Base-by-base conservation (phyloP, 2,888 invertebrate genomes). In the Cryptophagus acutangulus region DNA sequence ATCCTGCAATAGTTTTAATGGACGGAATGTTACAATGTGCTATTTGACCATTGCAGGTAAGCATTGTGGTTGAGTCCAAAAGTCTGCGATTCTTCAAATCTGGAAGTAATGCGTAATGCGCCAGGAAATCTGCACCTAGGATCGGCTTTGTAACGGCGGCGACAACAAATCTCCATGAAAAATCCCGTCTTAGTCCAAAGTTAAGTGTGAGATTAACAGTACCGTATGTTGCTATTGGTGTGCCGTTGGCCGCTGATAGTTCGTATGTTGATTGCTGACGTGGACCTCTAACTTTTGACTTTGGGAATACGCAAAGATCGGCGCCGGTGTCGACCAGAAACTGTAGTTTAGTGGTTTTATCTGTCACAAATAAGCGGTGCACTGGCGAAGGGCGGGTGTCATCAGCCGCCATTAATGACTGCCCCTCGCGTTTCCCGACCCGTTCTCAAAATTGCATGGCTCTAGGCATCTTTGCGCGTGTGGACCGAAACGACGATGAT, bases 361-460 rank as follows among this genome's bases (percentile, higher is more conserved):
- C 24, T n/a, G 24, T 20, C 6, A 20, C 24, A n/a, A 20, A 20
- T 6, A 20, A n/a, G 6, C 24, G 24, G 24, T n/a, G 24, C n/a
- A n/a, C n/a, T 20, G 24, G 24, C 6, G 24, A 20, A 39, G 39
- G 34, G 24, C 24, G n/a, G 6, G 24, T 6, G 24, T 20, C 24
- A n/a, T n/a, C n/a, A 8, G 24, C 24, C 24, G 24, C n/a, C 24
- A 20, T 20, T 20, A 20, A n/a, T n/a, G 24, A 20, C 24, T n/a
- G 6, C 6, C n/a, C 24, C n/a, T 6, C 6, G 6, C 24, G 24
- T 20, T 20, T 20, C 24, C 24, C 24, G 24, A n/a, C n/a, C n/a
- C n/a, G n/a, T n/a, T n/a, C n/a, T n/a, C n/a, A n/a, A n/a, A n/a
- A 8, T 6, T 8, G 24, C 24, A 20, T 20, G 24, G 24, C n/a